Evolutionary conservation across 2,888 invertebrate species (phyloP).

Genomic region (Hypomecis punctinalis): DNA sequence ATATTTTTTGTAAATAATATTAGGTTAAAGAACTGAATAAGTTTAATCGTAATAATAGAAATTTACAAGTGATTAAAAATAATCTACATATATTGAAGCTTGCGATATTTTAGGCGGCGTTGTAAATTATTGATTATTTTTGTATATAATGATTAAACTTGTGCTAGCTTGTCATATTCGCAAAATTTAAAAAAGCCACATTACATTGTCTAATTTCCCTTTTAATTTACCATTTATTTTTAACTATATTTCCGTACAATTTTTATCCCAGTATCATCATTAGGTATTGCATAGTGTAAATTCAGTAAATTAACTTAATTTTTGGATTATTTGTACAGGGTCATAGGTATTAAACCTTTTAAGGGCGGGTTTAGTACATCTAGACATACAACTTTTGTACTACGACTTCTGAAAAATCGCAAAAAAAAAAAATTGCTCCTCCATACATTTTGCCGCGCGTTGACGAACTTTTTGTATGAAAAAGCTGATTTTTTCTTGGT

Average conservation of each 20-base stretch:
- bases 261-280: too few species aligned
- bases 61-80: conserved; percentile 19
- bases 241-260: background rate
- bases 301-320: too few species aligned
- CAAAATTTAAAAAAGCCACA: background rate
- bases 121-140: conserved; percentile 9
- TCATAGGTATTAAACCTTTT: too few species aligned
- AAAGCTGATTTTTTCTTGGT: too few species aligned
- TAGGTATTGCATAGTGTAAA: too few species aligned
- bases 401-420: too few species aligned
- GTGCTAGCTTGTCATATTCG: background rate
- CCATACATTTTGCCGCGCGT: too few species aligned
- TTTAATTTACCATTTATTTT: background rate
- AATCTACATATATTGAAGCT: conserved; percentile 13
- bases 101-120: conserved; percentile 11
- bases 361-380: too few species aligned
- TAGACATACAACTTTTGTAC: too few species aligned
- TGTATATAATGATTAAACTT: conserved; percentile 5
- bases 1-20: conserved; percentile 71
- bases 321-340: too few species aligned
- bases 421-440: too few species aligned
- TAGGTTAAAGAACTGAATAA: conserved; percentile 60
- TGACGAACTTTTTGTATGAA: too few species aligned
- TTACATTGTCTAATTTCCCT: background rate
- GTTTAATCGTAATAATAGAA: conserved; percentile 20